These are phyloP conservation scores for Oostethus manadensis DNA, from an alignment of 2,113 vertebrate genomes.

Conservation along the genomic window DNA sequence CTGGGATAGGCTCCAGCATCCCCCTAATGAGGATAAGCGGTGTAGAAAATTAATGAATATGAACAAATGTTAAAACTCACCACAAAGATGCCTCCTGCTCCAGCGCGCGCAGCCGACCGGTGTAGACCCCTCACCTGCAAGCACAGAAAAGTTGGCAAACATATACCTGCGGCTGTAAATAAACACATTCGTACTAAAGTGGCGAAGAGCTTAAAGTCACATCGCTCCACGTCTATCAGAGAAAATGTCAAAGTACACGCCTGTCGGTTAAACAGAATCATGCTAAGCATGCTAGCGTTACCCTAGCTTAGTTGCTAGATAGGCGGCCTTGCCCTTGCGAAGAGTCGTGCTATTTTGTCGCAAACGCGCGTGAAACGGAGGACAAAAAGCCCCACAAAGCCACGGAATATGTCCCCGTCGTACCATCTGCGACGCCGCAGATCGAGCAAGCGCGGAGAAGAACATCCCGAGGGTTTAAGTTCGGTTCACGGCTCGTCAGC, in stretches of 20 bases:
- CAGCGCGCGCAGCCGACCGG: constrained; percentile 71
- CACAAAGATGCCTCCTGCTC: constrained; percentile 89
- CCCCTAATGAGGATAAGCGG: no score
- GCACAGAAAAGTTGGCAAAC: neutral
- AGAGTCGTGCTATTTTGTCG: constrained; percentile 44
- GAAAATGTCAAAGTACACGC: constrained; percentile 4
- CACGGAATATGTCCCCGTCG: neutral
- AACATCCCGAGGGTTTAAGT: constrained; percentile 57
- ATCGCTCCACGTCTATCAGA: no score
- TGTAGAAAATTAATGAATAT: neutral
- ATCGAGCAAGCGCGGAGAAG: constrained; percentile 60
- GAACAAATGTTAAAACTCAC: constrained; percentile 71
- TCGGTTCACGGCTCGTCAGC: constrained; percentile 37
- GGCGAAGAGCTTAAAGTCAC: neutral
- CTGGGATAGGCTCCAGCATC: no score
- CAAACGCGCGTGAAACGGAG: fast-evolving
- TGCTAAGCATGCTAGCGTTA: constrained; percentile 41
- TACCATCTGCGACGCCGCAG: constrained; percentile 68
- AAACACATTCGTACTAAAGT: no score
- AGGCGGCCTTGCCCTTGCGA: constrained; percentile 68
- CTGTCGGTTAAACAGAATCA: constrained; percentile 19
- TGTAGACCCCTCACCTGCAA: constrained; percentile 77
- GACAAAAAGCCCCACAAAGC: neutral
- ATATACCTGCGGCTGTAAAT: neutral
- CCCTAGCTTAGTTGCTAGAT: constrained; percentile 14